A percentile compares a stretch with the other conserved stretches of the same genome.
Conservation (phyloP, 2,113 vertebrate species). For the Spheniscus mendiculus region DNA sequence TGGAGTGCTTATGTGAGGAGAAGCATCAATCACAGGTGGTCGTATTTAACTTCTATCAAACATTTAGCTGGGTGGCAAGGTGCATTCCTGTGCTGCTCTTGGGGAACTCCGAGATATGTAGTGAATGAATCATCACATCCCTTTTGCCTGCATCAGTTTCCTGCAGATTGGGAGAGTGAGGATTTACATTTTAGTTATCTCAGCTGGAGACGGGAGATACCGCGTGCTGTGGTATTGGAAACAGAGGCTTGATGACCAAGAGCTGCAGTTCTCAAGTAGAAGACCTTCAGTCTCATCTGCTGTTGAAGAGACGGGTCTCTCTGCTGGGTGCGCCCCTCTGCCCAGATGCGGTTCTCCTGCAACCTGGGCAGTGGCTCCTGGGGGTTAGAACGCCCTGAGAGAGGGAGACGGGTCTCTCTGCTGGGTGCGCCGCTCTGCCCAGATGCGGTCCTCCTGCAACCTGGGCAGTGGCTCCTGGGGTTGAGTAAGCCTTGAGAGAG, state of each 20-base stretch:
- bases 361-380: not conserved
- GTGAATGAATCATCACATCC: not conserved
- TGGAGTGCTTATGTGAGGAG: not conserved
- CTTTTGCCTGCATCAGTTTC: not conserved
- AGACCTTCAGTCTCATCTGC: rapidly evolving
- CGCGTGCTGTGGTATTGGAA: rapidly evolving
- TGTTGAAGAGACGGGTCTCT: not conserved
- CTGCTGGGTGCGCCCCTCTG: not conserved
- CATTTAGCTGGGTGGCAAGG: not conserved
- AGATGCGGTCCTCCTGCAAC: not conserved
- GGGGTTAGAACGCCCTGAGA: not conserved
- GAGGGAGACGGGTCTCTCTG: not conserved
- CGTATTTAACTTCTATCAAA: not conserved
- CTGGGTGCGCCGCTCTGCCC: not conserved
- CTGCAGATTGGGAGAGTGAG: not conserved
- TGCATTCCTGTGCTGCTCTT: not conserved
- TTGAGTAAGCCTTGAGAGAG: not conserved
- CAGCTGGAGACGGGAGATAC: not conserved
- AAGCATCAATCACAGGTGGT: not conserved
- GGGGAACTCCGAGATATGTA: rapidly evolving
- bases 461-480: not conserved
- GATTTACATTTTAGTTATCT: not conserved
- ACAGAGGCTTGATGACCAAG: not conserved
- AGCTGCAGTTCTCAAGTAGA: not conserved
- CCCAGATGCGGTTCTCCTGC: not conserved